Evolutionary conservation across 2,797 vertebrate genomes (phyloP).

Genomic region (Lacerta agilis): DNA sequence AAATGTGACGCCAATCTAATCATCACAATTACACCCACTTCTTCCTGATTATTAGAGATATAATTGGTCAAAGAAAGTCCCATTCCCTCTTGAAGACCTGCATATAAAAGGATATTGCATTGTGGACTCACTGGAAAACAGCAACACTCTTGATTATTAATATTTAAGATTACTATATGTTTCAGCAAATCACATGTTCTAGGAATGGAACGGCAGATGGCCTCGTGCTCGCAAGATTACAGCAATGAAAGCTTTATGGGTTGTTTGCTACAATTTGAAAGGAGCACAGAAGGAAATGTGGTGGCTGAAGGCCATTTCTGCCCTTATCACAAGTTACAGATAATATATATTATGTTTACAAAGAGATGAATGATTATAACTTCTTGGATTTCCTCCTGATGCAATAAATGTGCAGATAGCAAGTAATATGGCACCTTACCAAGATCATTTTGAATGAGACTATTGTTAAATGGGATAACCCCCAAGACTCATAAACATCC

Average conservation of each 20-base stretch:
- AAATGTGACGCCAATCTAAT: neutral
- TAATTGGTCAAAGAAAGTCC: slow-evolving; percentile 7
- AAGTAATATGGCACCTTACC: slow-evolving; percentile 26
- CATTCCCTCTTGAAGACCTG: slow-evolving; percentile 1
- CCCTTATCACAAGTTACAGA: slow-evolving; percentile 42
- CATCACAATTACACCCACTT: neutral
- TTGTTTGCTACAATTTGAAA: slow-evolving; percentile 24
- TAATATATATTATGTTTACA: slow-evolving; percentile 44
- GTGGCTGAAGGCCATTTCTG: slow-evolving; percentile 44
- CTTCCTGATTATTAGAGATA: neutral
- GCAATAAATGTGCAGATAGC: slow-evolving; percentile 12
- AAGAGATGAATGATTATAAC: slow-evolving; percentile 3
- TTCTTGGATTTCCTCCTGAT: slow-evolving; percentile 45
- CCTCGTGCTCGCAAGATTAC: slow-evolving; percentile 24
- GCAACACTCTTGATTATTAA: neutral
- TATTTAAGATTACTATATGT: slow-evolving; percentile 8
- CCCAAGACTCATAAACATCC: slow-evolving; percentile 8
- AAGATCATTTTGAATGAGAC: neutral
- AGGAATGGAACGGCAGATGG: slow-evolving; percentile 43
- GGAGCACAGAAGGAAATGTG: slow-evolving; percentile 37
- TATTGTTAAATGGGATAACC: neutral
- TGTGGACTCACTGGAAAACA: slow-evolving; percentile 31
- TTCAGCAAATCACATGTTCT: slow-evolving; percentile 1
- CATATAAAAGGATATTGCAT: slow-evolving; percentile 20
- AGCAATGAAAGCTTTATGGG: slow-evolving; percentile 55